Evolutionary conservation across 2,888 invertebrate genomes (phyloP), one percentile per base, ranked within the genome.

Genomic region (Ornithoptera alexandrae): DNA sequence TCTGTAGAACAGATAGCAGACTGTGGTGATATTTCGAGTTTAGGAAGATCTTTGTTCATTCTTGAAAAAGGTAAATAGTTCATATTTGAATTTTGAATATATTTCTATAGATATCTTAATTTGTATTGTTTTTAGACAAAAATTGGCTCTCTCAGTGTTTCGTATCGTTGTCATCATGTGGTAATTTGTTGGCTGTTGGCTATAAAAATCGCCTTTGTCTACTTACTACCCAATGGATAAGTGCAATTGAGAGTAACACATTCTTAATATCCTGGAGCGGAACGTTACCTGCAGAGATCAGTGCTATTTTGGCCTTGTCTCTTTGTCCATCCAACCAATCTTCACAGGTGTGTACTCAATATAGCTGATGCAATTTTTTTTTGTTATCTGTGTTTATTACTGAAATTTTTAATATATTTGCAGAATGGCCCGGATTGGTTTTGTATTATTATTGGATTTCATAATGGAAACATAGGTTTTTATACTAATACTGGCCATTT

Each of bases 351-450:
- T 62, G 62, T n/a, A 36, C 15, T 39, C 7, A 46, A 39, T 42
- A 20, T 46, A 42, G 20, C 17, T 46, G 10, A 10, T 4, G 3
- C 12, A 7, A 58, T 0, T 58, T 58, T 6, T 6, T 22, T 20
- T 46, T 17, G 18, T 30, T 30, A 58, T 30, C 18, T 15, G 18
- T 46, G 10, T 24, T 17, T n/a, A n/a, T 0, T 5, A 59, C 6
- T 17, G 30, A 24, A 24, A 59, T 2, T 59, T 59, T 59, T 17
- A 1, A 17, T 30, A 6, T 59, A 59, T 61, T 61, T 84, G 63
- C 84, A 94, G 94, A 93, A 95, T 81, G 95, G 95, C 8, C 95
- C 97, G 39, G 98, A 99, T 84, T 99, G 98, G 98, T 98, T 97
- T 18, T 98, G 98, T 83, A 94, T 98, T 72, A 94, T 96, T 72